phyloP scores from a whole-genome alignment of 2,797 vertebrate species.

The Microcaecilia unicolor region DNA sequence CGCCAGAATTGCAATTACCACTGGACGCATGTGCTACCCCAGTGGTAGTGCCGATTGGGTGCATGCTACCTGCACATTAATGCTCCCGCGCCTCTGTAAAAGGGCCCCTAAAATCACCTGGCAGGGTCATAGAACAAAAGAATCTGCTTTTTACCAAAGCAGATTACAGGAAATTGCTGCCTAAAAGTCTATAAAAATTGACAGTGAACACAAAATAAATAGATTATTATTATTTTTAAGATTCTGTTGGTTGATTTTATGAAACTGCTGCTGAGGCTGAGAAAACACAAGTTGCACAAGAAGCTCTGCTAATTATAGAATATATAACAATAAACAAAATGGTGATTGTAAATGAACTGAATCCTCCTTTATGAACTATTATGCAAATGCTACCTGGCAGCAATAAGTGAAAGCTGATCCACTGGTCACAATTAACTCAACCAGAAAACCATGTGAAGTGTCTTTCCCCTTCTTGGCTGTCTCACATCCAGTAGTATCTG shows the following conservation, averaged over 20 bases:
- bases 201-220: too few relatives aligned
- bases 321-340: neutral
- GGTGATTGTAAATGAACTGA: neutral
- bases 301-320: too few relatives aligned
- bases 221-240: slow-evolving; percentile 7
- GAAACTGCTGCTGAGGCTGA: slow-evolving; percentile 2
- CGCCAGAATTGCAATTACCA: too few relatives aligned
- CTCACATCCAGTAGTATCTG: neutral
- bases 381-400: slow-evolving; percentile 4
- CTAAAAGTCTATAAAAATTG: neutral
- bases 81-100: too few relatives aligned
- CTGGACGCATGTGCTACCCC: too few relatives aligned
- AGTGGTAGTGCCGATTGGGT: too few relatives aligned
- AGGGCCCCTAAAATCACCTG: too few relatives aligned
- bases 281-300: slow-evolving; percentile 2
- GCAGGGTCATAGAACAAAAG: too few relatives aligned
- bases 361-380: neutral
- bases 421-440: slow-evolving; percentile 10
- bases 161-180: too few relatives aligned
- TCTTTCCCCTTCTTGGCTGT: neutral
- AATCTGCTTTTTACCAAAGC: too few relatives aligned
- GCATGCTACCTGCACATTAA: too few relatives aligned
- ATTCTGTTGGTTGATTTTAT: slow-evolving; percentile 5
- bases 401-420: slow-evolving; percentile 7
- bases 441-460: slow-evolving; percentile 5